phyloP scores from a whole-genome alignment of 2,113 vertebrate genomes.

The Chamaetylas fuelleborni region DNA sequence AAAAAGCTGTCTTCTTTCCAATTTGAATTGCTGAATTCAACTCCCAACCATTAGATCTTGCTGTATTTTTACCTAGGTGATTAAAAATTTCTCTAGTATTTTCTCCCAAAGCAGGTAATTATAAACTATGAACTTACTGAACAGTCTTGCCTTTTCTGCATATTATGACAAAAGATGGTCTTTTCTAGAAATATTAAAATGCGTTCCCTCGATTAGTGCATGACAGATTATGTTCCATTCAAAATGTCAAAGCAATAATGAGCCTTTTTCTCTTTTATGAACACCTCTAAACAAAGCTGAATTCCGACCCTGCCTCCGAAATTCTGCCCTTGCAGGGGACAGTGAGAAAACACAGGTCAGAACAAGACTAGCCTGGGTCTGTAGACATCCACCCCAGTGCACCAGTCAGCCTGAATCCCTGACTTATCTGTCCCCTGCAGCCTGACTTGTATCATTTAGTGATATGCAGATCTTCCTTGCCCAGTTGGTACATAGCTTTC shows the following conservation, averaged over 20 bases:
- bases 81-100: not conserved
- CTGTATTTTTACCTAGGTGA: not conserved
- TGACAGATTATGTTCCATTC: not conserved
- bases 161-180: not conserved
- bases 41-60: not conserved
- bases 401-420: not conserved
- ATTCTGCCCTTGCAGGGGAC: not conserved
- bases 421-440: slow-evolving; percentile 3
- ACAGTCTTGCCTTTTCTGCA: not conserved
- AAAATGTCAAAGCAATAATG: not conserved
- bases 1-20: not conserved
- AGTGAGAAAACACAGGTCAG: not conserved
- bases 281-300: not conserved
- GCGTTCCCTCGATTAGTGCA: not conserved
- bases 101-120: slow-evolving; percentile 20
- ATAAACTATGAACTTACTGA: slow-evolving; percentile 30
- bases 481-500: not conserved
- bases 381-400: not conserved
- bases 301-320: not conserved
- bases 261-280: not conserved
- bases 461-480: not conserved
- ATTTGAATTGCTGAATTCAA: not conserved
- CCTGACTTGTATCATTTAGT: not conserved
- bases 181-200: slow-evolving; percentile 47
- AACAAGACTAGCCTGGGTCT: not conserved